Conservation (phyloP, 2,797 vertebrate species). For the Rallus crepitans region DNA sequence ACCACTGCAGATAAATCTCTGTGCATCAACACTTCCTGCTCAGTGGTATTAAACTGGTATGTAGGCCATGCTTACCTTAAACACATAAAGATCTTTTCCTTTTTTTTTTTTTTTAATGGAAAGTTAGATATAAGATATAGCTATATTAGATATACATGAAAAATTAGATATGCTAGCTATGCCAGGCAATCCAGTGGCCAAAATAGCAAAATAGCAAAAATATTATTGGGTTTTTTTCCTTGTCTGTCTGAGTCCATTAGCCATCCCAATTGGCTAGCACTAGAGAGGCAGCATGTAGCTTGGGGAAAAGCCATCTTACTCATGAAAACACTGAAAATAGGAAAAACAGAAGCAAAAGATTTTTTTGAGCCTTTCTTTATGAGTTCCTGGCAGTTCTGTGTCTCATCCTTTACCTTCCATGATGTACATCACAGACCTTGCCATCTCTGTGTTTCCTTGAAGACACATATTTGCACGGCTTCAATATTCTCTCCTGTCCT, state of each 20-base stretch:
- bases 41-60: neutral
- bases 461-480: neutral
- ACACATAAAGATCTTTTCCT: neutral
- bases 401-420: neutral
- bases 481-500: neutral
- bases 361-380: neutral
- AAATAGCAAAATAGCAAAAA: neutral
- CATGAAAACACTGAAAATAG: neutral
- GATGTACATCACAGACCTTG: neutral
- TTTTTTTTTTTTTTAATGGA: no score
- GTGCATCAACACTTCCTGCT: neutral
- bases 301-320: neutral
- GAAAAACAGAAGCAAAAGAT: neutral
- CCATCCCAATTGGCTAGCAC: neutral
- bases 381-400: neutral
- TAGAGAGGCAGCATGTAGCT: neutral
- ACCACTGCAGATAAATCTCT: neutral
- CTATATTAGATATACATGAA: no score
- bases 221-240: neutral
- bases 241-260: neutral
- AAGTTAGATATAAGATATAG: no score
- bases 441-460: neutral
- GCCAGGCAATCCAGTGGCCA: neutral
- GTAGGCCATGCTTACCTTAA: neutral
- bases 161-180: neutral